Base-by-base conservation (phyloP, 1,140 invertebrate species). In the Bombus superbus region DNA sequence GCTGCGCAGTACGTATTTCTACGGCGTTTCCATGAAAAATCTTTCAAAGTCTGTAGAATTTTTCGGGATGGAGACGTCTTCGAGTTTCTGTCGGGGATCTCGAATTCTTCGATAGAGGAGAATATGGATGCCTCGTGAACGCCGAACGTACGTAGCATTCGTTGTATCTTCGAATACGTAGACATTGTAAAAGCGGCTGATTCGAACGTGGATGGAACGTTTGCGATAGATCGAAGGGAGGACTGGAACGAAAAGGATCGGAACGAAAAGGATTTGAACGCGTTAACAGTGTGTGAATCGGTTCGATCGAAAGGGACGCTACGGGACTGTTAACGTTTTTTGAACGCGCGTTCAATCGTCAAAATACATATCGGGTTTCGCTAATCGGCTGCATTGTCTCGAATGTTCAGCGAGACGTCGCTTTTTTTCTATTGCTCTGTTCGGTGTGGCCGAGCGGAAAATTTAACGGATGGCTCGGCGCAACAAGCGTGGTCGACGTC, bases 61-160 rank as follows among this genome's bases (percentile, higher is more conserved):
- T 53, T 35, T 22, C 53, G 22, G 15, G 25, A 72, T 9, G 32
- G 32, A 47, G 64, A 79, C 40, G 35, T 62, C 38, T n/a, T 40
- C 40, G 35, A 59, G 64, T 44, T 68, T 53, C 74, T 44, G 69
- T 83, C 82, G 35, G 82, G 35, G 47, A n/a, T 8, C 59, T 83
- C 71, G 28, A 35, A 28, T 78, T 47, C 64, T 15, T 2, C 53
- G 4, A 15, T 35, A 44, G 53, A 68, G 42, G 28, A 77, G 47
- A 83, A 82, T 40, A 82, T 40, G 8, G 25, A 9, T 5, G 59
- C 28, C n/a, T n/a, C 1, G 6, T 22, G 1, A 1, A 8, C 6
- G 1, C 18, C 18, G 47, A 53, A 22, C 47, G 47, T 53, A 53
- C 0, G 18, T 53, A 53, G 5, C 6, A 22, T 53, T 53, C 47